Evolutionary conservation across 2,113 vertebrate genomes (phyloP), one percentile per base, ranked within the genome.

Genomic region (Lipophrys pholis): DNA sequence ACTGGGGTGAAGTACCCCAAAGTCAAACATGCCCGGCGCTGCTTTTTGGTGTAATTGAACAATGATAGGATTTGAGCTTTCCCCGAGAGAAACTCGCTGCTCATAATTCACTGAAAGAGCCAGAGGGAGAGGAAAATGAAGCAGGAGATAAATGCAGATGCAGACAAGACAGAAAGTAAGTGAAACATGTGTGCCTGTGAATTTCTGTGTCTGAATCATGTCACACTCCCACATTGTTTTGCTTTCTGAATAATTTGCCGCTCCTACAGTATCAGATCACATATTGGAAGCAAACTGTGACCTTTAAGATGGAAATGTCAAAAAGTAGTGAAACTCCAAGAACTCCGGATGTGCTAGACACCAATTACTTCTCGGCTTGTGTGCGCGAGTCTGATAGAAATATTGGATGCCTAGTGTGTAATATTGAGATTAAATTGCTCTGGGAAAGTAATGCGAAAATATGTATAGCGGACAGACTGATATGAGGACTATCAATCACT

Each of bases 281-380:
- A 82, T 69, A 74, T 71, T 76, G 61, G 21, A 73, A 67, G 71
- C 64, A 80, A 76, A 71, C 41, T 61, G 62, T 85, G 80, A 85
- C 83, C 85, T 91, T 89, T 86, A 74, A 74, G 68, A 85, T 67
- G 45, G 75, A 91, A 90, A 89, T 85, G 80, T 59, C 85, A 86
- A 73, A 80, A 84, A 41, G 69, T 0, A 51, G 75, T 4, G 11
- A 72, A 86, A 83, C 45, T 79, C 45, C 12, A 21, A 53, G 48
- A 85, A 82, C 49, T 65, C 63, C 42, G 68, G 40, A 73, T 81
- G 60, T 69, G 71, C 65, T 42, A 66, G 55, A 76, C 57, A 61
- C 64, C 74, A 87, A 89, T 89, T 87, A 84, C 83, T 72, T 87
- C 59, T 70, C 38, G 5, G 30, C 46, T 16, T 60, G 35, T 40